These are phyloP conservation scores for Muntiacus reevesi DNA, from an alignment of 2,113 vertebrate genomes.

Conservation along the genomic window DNA sequence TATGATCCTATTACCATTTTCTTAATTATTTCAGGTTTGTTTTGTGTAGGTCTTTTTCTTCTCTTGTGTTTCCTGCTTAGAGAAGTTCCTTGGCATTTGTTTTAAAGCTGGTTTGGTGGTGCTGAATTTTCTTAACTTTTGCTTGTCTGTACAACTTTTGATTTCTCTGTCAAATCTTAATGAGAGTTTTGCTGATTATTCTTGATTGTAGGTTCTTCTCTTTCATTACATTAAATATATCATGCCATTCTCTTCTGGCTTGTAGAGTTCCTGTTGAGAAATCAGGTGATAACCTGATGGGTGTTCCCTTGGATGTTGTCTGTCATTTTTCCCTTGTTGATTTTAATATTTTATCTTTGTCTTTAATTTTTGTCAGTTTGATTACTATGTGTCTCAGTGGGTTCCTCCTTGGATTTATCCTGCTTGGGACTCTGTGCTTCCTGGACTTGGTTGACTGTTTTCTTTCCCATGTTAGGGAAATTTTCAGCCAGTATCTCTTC, in stretches of 20 bases:
- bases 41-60: background rate
- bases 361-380: background rate
- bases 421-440: background rate
- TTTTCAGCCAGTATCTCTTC: background rate
- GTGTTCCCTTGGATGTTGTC: background rate
- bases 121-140: background rate
- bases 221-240: background rate
- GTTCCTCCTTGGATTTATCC: background rate
- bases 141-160: background rate
- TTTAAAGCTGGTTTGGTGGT: background rate
- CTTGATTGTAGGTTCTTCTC: background rate
- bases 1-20: background rate
- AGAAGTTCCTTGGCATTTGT: background rate
- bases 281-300: background rate
- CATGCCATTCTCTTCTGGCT: background rate
- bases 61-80: background rate
- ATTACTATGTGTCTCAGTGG: background rate
- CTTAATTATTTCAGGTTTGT: background rate
- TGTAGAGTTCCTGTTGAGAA: background rate
- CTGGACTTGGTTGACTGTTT: background rate
- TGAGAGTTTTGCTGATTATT: background rate
- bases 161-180: background rate
- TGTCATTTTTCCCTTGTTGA: background rate
- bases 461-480: background rate
- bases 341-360: background rate